Percentiles rank a stretch among this genome's conserved stretches.
Evolutionary conservation across 2,888 invertebrate genomes (phyloP).

Genomic region (Philonicus albiceps): DNA sequence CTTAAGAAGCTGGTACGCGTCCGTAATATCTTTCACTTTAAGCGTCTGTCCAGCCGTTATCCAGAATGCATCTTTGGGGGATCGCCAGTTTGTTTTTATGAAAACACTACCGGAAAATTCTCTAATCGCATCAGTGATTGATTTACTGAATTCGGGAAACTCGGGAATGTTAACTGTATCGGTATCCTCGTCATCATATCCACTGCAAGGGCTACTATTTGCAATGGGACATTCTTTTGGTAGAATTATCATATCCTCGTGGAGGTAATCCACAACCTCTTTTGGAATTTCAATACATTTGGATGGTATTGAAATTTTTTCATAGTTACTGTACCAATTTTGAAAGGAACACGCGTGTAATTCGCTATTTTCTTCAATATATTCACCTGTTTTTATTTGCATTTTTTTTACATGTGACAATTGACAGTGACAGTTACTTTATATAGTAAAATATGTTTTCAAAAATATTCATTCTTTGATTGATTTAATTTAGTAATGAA

Average conservation of each 20-base stretch:
- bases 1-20: constrained; percentile 51
- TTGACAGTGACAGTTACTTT: background rate
- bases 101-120: constrained; percentile 43
- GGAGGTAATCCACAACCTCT: constrained; percentile 48
- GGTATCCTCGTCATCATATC: constrained; percentile 46
- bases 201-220: background rate
- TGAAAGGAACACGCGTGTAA: constrained; percentile 46
- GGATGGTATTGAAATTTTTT: constrained; percentile 48
- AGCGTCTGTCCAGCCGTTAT: constrained; percentile 51
- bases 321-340: constrained; percentile 48
- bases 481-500: too few relatives aligned
- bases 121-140: constrained; percentile 39
- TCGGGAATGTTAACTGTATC: constrained; percentile 46
- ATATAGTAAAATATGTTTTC: too few relatives aligned
- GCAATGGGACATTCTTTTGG: constrained; percentile 50
- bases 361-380: background rate
- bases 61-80: constrained; percentile 51
- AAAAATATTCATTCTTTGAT: too few relatives aligned
- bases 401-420: background rate
- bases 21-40: constrained; percentile 48
- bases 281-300: constrained; percentile 44
- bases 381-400: background rate
- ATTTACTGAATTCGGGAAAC: constrained; percentile 49
- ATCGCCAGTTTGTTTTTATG: constrained; percentile 51
- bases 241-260: constrained; percentile 49